Evolutionary conservation across 2,888 invertebrate species (phyloP), one percentile per base, ranked within the genome.

Genomic region (Leucoma salicis): DNA sequence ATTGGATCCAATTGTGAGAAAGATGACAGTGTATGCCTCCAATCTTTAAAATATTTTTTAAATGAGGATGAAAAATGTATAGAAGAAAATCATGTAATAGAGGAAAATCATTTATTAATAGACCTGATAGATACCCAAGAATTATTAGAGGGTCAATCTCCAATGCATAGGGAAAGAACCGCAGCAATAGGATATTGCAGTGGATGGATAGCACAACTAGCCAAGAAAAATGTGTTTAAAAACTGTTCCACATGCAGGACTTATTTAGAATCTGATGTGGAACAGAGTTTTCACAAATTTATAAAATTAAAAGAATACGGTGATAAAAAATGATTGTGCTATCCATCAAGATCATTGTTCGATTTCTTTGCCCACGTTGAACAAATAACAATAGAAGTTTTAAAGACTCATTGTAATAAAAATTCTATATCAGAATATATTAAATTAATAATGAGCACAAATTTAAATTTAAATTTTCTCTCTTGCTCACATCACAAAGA

Each of bases 161-260:
- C 4, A 14, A 31, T 31, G 14, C 14, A 37, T 14, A 18, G 43
- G 10, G 46, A 47, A 38, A 52, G 11, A 41, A 16, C 39, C 28
- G 51, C 54, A 44, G 50, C 45, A 36, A 38, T 46, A 28, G 42
- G 37, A 0, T 54, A 51, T 38, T 51, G 46, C 31, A 48, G 51
- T 46, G 54, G 46, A 0, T 54, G 51, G 54, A 39, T 54, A 14
- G 43, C 37, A 39, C 39, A 35, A 21, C 35, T 28, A 16, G 46
- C 42, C 1, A 46, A 42, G 24, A 46, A 42, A 4, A 35, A 46
- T 6, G 3, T 46, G 7, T 28, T 12, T 28, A 28, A 28, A 13
- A 31, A 37, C 16, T 37, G 36, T 37, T n/a, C 29, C 36, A 31
- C 5, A 33, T 25, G 25, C 10, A 25, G 25, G 8, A 3, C 3